These are phyloP conservation scores for Bellardia bayeri DNA, from an alignment of 2,888 invertebrate species.

Conservation along the genomic window DNA sequence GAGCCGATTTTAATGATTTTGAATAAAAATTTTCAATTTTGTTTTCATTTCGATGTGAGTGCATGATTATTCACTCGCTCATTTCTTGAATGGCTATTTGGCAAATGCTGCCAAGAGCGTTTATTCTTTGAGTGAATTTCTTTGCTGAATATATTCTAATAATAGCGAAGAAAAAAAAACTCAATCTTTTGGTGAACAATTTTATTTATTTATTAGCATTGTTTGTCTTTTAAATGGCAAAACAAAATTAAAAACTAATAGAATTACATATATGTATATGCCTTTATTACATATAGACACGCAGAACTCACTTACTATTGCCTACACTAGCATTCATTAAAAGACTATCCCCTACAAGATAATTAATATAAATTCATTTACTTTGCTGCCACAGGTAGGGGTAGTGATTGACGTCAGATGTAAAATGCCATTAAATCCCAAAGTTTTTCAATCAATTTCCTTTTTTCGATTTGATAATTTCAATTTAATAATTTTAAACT, in stretches of 20 bases:
- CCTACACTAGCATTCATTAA: background rate
- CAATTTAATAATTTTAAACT: no score
- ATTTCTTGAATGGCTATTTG: slow-evolving; percentile 13
- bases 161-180: slow-evolving; percentile 75
- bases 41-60: slow-evolving; percentile 58
- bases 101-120: slow-evolving; percentile 46
- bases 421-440: no score
- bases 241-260: background rate
- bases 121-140: slow-evolving; percentile 64
- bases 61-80: slow-evolving; percentile 13
- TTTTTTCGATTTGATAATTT: no score
- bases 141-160: slow-evolving; percentile 67
- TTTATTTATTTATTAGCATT: background rate
- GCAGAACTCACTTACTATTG: background rate
- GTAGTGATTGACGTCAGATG: no score
- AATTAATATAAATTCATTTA: no score
- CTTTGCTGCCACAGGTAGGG: no score
- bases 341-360: no score
- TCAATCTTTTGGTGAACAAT: slow-evolving; percentile 76
- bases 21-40: slow-evolving; percentile 75
- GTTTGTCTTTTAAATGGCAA: slow-evolving; percentile 28
- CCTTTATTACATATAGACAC: background rate
- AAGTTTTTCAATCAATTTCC: no score
- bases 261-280: no score
- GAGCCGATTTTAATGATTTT: slow-evolving; percentile 78